These are phyloP conservation scores for Sminthopsis crassicaudata DNA, from an alignment of 2,113 vertebrate species.

Conservation along the genomic window DNA sequence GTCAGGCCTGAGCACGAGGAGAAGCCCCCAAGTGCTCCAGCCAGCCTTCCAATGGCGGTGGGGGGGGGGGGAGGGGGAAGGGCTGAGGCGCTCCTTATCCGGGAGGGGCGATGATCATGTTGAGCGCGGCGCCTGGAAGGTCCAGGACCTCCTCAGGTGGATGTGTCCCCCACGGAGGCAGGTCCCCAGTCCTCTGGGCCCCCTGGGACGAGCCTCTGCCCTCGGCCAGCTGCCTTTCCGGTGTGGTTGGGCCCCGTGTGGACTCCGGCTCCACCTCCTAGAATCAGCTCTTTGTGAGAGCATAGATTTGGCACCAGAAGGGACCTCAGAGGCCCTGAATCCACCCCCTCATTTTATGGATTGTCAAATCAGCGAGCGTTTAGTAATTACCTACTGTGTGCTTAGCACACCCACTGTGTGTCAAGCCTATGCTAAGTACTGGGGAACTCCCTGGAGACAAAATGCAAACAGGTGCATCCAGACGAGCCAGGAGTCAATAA, in stretches of 20 bases:
- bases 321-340: background rate
- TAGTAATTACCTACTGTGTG: background rate
- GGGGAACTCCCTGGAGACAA: background rate
- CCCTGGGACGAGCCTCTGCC: no score
- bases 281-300: background rate
- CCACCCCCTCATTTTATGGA: background rate
- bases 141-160: background rate
- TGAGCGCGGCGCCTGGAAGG: no score
- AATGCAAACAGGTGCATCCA: background rate
- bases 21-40: background rate
- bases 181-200: background rate
- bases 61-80: background rate
- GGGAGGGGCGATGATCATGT: background rate
- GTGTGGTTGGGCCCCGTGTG: accelerated
- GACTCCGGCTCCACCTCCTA: no score
- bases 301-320: background rate
- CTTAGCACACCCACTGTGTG: no score
- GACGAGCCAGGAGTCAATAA: no score
- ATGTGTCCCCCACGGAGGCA: no score
- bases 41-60: accelerated
- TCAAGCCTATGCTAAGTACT: no score
- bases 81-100: no score
- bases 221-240: background rate
- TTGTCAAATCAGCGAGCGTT: background rate
- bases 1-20: no score